phyloP scores from a whole-genome alignment of 2,888 invertebrate genomes.

The Drosophila recens region DNA sequence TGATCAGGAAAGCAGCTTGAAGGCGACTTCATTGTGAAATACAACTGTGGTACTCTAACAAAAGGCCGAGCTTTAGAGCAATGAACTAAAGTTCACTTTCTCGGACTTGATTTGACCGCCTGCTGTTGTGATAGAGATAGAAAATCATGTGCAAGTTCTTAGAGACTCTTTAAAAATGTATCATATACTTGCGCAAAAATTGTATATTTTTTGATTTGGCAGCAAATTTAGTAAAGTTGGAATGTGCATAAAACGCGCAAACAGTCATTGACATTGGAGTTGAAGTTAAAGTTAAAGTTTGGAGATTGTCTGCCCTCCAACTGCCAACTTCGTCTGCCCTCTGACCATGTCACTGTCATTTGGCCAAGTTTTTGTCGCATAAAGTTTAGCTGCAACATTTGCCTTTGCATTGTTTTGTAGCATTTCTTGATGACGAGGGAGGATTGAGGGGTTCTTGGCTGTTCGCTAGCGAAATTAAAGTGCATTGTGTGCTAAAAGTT shows the following conservation, averaged over 20 bases:
- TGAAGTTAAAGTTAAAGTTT: slow-evolving; percentile 14
- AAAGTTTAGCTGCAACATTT: slow-evolving; percentile 81
- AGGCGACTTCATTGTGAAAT: slow-evolving; percentile 36
- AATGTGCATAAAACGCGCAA: slow-evolving; percentile 17
- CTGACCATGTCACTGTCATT: slow-evolving; percentile 66
- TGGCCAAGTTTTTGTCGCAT: slow-evolving; percentile 75
- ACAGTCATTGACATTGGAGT: slow-evolving; percentile 22
- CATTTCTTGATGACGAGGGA: slow-evolving; percentile 30
- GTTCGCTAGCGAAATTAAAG: slow-evolving; percentile 66
- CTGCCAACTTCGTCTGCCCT: slow-evolving; percentile 21
- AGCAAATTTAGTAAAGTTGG: slow-evolving; percentile 46
- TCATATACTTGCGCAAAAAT: neutral
- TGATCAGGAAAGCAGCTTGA: slow-evolving; percentile 30
- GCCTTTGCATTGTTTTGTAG: slow-evolving; percentile 71
- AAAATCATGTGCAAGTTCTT: neutral
- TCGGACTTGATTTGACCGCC: slow-evolving; percentile 40
- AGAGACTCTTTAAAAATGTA: neutral
- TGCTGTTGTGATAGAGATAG: slow-evolving; percentile 7
- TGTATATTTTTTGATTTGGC: slow-evolving; percentile 48
- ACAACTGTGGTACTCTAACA: slow-evolving; percentile 34
- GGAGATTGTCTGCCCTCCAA: slow-evolving; percentile 16
- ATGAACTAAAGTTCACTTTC: slow-evolving; percentile 42
- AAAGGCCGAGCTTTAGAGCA: slow-evolving; percentile 25
- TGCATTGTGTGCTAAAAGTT: slow-evolving; percentile 78
- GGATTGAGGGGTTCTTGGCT: neutral